Percentiles rank a stretch among this genome's conserved stretches.
phyloP scores from a whole-genome alignment of 1,140 invertebrate species.

The Pogonus chalceus region DNA sequence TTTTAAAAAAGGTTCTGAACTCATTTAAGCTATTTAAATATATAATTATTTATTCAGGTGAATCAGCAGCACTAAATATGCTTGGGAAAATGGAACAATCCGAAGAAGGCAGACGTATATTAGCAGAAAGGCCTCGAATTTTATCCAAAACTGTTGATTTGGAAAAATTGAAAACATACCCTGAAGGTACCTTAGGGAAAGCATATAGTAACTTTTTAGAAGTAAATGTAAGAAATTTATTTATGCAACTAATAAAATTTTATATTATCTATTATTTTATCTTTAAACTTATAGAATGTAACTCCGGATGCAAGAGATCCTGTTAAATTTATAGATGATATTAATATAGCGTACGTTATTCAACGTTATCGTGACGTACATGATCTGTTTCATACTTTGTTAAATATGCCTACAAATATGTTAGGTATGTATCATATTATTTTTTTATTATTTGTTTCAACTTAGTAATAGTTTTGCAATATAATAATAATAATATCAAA shows the following conservation, averaged over 20 bases:
- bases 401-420: slow-evolving; percentile 95
- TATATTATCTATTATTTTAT: slow-evolving; percentile 8
- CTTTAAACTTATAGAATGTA: slow-evolving; percentile 56
- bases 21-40: neutral
- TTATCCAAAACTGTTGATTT: slow-evolving; percentile 76
- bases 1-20: slow-evolving; percentile 9
- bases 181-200: slow-evolving; percentile 72
- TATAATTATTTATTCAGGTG: slow-evolving; percentile 22
- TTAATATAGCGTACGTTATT: slow-evolving; percentile 90
- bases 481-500: too few species aligned
- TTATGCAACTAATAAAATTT: neutral
- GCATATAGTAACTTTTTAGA: slow-evolving; percentile 75
- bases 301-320: slow-evolving; percentile 81
- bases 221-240: slow-evolving; percentile 50
- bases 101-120: slow-evolving; percentile 60
- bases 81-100: slow-evolving; percentile 43
- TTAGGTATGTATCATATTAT: slow-evolving; percentile 48
- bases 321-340: slow-evolving; percentile 87
- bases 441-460: too few species aligned
- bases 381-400: slow-evolving; percentile 84
- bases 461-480: too few species aligned
- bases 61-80: slow-evolving; percentile 56
- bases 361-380: slow-evolving; percentile 94
- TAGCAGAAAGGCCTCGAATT: slow-evolving; percentile 74
- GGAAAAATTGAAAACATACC: slow-evolving; percentile 55